Evolutionary conservation across 2,797 vertebrate genomes (phyloP), one percentile per base, ranked within the genome.

Genomic region (Lemur catta): DNA sequence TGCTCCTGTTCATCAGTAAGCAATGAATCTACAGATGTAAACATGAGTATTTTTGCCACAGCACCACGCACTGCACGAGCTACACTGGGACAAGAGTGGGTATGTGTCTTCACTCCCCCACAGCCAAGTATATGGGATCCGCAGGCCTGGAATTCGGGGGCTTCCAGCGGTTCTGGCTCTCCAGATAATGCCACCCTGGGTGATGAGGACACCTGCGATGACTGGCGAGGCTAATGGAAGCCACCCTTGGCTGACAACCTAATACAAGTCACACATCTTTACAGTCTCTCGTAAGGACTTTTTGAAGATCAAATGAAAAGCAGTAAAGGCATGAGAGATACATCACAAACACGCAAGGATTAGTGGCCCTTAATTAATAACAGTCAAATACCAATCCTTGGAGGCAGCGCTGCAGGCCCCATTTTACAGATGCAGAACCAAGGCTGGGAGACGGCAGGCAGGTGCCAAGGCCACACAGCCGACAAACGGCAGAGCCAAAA

Each of bases 21-120:
- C 22, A 50, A 1, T 5, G 33, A 41, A 8, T 43, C 41, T 26
- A 14, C 57, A 74, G 43, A 67, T 2, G 35, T 0, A 28, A 84
- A n/a, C 13, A 4, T 13, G 0, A 35, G 15, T 7, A 6, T 17
- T 24, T 14, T 17, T 30, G 4, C 11, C 8, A 3, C 0, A 24
- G 76, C 30, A 14, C 26, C 33, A 15, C 0, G n/a, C 3, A 5
- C 26, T 75, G 28, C 24, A 20, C 0, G 0, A 33, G 1, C 30
- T 4, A 46, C 1, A 3, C 79, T 33, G 20, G 48, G 4, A 5
- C 0, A 14, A 26, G 22, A 35, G 20, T 17, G 12, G 26, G 8
- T 4, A 0, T 0, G 0, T 1, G 30, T 8, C 35, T 9, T 52
- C 9, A 9, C 20, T 38, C 65, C 7, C 9, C 50, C 24, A 1